phyloP scores from a whole-genome alignment of 2,797 vertebrate genomes.

The Premnoplex brunnescens region DNA sequence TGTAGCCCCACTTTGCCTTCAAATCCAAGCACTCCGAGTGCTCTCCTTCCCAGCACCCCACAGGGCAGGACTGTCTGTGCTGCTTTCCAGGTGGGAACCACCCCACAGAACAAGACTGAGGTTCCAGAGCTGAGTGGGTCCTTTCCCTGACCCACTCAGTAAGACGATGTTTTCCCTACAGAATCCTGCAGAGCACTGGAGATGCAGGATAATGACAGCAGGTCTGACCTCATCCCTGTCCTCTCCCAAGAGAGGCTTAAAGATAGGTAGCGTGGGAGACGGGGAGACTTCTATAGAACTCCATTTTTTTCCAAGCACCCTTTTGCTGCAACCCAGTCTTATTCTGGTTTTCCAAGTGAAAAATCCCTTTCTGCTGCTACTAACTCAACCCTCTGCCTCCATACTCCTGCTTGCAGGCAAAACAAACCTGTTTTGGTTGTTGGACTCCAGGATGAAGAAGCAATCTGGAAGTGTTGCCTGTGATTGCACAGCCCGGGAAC shows the following conservation, averaged over 20 bases:
- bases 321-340: background rate
- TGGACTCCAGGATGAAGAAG: background rate
- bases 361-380: background rate
- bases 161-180: background rate
- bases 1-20: background rate
- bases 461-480: background rate
- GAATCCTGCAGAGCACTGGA: background rate
- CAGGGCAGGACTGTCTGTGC: background rate
- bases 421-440: background rate
- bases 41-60: background rate
- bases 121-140: background rate
- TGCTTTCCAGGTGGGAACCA: background rate
- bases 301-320: background rate
- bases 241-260: background rate
- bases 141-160: background rate
- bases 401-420: background rate
- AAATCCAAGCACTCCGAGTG: rapidly evolving
- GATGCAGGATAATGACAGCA: background rate
- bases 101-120: background rate
- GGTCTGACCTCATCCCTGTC: background rate
- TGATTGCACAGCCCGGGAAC: background rate
- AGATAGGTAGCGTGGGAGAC: background rate
- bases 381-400: background rate
- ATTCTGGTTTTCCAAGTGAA: background rate
- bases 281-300: background rate